phyloP scores from a whole-genome alignment of 2,888 invertebrate species.

The Pseudococcus longispinus region DNA sequence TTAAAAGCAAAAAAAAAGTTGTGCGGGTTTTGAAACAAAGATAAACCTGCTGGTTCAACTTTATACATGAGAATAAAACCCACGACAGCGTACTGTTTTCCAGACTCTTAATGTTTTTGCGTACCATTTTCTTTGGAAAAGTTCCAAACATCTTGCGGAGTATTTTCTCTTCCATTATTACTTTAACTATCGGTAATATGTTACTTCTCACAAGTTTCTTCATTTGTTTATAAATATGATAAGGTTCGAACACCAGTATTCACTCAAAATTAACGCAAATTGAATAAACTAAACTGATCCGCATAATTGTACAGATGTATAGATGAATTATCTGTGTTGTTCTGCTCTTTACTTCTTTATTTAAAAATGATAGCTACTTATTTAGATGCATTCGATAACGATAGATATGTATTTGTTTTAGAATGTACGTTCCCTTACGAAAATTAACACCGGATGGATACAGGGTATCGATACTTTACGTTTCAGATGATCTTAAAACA shows the following conservation, averaged over 20 bases:
- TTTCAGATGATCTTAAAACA: background rate
- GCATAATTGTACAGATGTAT: too few relatives aligned
- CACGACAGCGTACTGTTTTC: background rate
- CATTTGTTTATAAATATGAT: background rate
- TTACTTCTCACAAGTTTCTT: background rate
- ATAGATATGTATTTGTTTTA: constrained; percentile 48
- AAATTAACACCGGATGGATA: constrained; percentile 59
- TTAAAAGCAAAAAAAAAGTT: constrained; percentile 1
- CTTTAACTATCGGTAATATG: background rate
- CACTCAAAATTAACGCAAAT: too few relatives aligned
- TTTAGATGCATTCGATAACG: too few relatives aligned
- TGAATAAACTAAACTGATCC: too few relatives aligned
- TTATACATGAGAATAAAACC: background rate
- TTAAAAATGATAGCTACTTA: too few relatives aligned
- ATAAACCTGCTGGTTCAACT: background rate
- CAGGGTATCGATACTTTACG: constrained; percentile 55
- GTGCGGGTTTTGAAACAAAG: background rate
- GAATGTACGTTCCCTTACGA: constrained; percentile 59
- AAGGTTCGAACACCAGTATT: too few relatives aligned
- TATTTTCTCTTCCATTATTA: constrained; percentile 3
- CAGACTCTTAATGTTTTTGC: constrained; percentile 10
- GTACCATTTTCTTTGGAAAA: constrained; percentile 9
- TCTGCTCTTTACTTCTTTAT: too few relatives aligned
- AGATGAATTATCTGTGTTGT: too few relatives aligned
- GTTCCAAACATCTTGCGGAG: constrained; percentile 1